Evolutionary conservation across 2,888 invertebrate species (phyloP).

Genomic region (Perithous albicinctus): DNA sequence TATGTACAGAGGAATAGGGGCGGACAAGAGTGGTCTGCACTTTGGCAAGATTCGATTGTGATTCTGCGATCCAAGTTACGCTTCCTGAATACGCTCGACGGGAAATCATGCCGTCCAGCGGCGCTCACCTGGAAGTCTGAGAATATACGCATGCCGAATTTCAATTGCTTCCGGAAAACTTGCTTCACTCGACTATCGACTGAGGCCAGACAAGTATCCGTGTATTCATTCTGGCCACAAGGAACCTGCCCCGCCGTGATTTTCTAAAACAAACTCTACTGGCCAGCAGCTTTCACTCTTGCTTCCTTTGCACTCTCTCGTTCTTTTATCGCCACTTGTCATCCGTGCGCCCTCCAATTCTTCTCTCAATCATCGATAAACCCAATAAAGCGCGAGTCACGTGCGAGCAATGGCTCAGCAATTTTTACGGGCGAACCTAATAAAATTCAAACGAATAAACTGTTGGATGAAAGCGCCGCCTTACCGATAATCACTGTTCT

Average conservation of each 20-base stretch:
- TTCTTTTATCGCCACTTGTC: slow-evolving; percentile 19
- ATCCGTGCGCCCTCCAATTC: slow-evolving; percentile 51
- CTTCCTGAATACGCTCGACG: slow-evolving; percentile 63
- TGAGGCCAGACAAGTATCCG: slow-evolving; percentile 36
- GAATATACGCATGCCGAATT: slow-evolving; percentile 74
- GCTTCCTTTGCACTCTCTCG: slow-evolving; percentile 18
- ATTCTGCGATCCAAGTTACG: slow-evolving; percentile 67
- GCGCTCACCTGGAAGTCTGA: slow-evolving; percentile 68
- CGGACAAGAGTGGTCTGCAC: slow-evolving; percentile 61
- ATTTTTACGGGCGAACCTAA: neutral
- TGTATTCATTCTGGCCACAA: slow-evolving; percentile 10
- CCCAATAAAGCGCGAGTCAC: slow-evolving; percentile 56
- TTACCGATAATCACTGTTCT: slow-evolving; percentile 3
- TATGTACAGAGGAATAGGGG: neutral
- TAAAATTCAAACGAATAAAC: slow-evolving; percentile 27
- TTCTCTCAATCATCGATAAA: slow-evolving; percentile 60
- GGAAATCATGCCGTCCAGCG: slow-evolving; percentile 64
- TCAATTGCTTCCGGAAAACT: slow-evolving; percentile 68
- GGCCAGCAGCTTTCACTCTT: slow-evolving; percentile 37
- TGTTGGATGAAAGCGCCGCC: neutral
- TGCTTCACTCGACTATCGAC: slow-evolving; percentile 22
- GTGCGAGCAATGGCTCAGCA: slow-evolving; percentile 57
- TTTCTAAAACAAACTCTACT: slow-evolving; percentile 64
- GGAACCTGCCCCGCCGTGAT: slow-evolving; percentile 49
- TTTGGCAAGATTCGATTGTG: slow-evolving; percentile 68